Conservation (phyloP, 2,797 vertebrate genomes). For the Esox masquinongy region DNA sequence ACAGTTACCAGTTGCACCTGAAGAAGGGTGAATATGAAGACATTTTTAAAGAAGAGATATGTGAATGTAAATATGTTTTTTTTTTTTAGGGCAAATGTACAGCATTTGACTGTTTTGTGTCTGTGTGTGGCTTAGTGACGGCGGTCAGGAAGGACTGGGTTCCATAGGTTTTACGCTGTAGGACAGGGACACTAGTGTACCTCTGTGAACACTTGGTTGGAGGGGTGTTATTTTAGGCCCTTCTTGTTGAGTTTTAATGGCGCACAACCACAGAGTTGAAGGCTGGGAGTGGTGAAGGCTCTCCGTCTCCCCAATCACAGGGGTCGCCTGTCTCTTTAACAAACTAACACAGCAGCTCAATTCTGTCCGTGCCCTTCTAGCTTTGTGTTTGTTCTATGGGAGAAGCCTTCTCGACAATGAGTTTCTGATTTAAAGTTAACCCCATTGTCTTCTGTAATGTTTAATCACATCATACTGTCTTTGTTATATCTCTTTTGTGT, state of each 20-base stretch:
- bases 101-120: conserved; percentile 57
- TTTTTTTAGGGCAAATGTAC: conserved; percentile 56
- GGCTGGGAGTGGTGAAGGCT: conserved; percentile 23
- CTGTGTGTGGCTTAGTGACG: conserved; percentile 23
- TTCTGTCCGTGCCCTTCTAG: conserved; percentile 18
- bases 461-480: conserved; percentile 42
- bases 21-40: neutral
- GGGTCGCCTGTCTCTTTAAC: neutral
- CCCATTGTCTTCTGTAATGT: conserved; percentile 65
- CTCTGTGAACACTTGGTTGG: conserved; percentile 54
- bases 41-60: conserved; percentile 2
- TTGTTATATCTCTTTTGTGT: conserved; percentile 32
- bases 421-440: conserved; percentile 30
- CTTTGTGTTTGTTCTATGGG: conserved; percentile 53
- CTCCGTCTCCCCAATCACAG: neutral
- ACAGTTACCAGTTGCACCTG: conserved; percentile 33
- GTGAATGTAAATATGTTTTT: conserved; percentile 72
- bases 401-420: conserved; percentile 35
- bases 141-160: conserved; percentile 49
- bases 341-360: conserved; percentile 43
- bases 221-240: conserved; percentile 58
- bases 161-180: conserved; percentile 58
- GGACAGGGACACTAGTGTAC: conserved; percentile 62
- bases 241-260: conserved; percentile 48
- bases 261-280: conserved; percentile 44